A percentile compares a stretch with the other conserved stretches of the same genome.
phyloP scores from a whole-genome alignment of 2,113 vertebrate species.

The Oreochromis spilurus region DNA sequence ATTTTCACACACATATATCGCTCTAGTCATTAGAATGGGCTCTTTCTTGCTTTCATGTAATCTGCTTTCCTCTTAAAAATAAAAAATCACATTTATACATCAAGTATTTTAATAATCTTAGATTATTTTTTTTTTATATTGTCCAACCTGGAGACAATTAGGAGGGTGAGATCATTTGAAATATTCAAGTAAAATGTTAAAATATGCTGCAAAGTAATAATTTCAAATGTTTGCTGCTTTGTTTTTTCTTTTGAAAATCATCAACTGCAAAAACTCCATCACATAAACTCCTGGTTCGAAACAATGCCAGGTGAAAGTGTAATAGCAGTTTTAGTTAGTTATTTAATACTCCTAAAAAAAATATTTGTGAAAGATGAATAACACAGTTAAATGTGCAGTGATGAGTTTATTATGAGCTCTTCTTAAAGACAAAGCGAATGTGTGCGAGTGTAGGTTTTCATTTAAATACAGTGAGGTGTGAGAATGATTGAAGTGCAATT shows the following conservation, averaged over 20 bases:
- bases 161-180: not conserved
- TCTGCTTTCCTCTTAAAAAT: not conserved
- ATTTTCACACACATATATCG: not conserved
- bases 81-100: not conserved
- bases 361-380: not conserved
- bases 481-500: not conserved
- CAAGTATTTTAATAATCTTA: not conserved
- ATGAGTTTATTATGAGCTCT: not conserved
- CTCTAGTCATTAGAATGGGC: not conserved
- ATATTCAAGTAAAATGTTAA: not conserved
- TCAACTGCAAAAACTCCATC: not conserved
- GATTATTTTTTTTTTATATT: not conserved
- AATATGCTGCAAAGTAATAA: not conserved
- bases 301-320: not conserved
- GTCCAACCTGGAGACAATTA: not conserved
- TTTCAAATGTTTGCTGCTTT: not conserved
- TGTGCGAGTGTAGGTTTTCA: not conserved
- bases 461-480: not conserved
- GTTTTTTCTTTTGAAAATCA: not conserved
- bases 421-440: not conserved
- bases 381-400: not conserved
- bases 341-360: not conserved
- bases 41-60: not conserved
- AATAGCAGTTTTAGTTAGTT: not conserved
- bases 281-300: not conserved